Evolutionary conservation across 2,797 vertebrate species (phyloP), one percentile per base, ranked within the genome.

Genomic region (Oceanodroma leucorhoa): DNA sequence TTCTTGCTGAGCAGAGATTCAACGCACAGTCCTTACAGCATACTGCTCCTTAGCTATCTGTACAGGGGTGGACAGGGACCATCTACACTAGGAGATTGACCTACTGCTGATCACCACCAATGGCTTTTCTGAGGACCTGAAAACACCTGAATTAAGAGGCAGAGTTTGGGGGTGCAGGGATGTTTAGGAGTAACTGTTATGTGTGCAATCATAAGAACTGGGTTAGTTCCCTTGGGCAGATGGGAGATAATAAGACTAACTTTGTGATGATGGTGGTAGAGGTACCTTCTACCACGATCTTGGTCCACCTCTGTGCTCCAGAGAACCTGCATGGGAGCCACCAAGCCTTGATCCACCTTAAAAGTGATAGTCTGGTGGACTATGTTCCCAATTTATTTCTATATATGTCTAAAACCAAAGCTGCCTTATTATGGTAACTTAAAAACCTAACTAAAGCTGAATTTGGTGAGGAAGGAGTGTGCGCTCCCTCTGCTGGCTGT

Each of bases 401-500:
- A 3, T 3, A 0, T 27, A 24, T 19, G 32, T 18, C 38, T 23
- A 43, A 80, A 75, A 4, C 3, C 20, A 36, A 41, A 50, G 53
- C 24, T 32, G 22, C 50, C 53, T 45, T 38, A 34, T 9, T 17
- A 1, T 0, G 54, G 16, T 8, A 43, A 72, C 57, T 32, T 4
- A 11, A 67, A 58, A 82, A 10, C 21, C 26, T 22, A 11, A 38
- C 3, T 30, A 10, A n/a, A 24, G 43, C 66, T 11, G 61, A 34
- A 36, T 55, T 29, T 36, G 62, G 62, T 38, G 51, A 17, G 86
- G 70, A 32, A 60, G 70, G 77, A 50, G 32, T 36, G 10, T 41
- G 66, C 2, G 1, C 78, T 54, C 90, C 94, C 91, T 87, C 95
- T 96, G 90, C 66, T 69, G 96, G 87, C 80, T 38, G 58, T 6